Evolutionary conservation across 2,113 vertebrate species (phyloP).

Genomic region (Elanus axillaris): DNA sequence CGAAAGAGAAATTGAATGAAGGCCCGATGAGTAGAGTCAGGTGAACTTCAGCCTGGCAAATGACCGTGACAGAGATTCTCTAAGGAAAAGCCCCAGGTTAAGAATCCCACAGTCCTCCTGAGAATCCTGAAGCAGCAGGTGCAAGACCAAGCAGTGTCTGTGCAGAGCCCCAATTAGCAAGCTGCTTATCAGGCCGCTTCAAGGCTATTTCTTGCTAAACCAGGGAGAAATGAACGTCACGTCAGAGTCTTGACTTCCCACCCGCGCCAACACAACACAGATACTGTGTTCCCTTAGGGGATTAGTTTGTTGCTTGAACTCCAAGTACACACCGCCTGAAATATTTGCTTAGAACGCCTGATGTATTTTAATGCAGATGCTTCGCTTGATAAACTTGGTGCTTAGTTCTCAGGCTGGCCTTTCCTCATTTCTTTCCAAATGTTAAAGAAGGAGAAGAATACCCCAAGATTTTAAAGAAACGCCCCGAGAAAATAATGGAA

Average conservation of each 20-base stretch:
- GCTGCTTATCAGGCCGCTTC: neutral
- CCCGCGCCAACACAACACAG: neutral
- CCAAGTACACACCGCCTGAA: neutral
- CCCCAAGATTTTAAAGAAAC: neutral
- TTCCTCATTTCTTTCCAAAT: neutral
- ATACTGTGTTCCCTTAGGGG: neutral
- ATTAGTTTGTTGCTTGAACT: constrained; percentile 1
- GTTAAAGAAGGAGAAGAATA: neutral
- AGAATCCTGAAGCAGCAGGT: constrained; percentile 25
- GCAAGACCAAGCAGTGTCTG: neutral
- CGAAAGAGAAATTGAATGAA: neutral
- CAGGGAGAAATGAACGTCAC: neutral
- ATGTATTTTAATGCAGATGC: neutral
- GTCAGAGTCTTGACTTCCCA: neutral
- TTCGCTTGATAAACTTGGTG: neutral
- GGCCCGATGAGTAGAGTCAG: neutral
- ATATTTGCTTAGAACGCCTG: neutral
- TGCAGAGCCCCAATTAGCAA: neutral
- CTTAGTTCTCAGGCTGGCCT: neutral
- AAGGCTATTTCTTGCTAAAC: neutral
- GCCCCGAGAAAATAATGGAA: accelerated
- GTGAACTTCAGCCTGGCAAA: neutral
- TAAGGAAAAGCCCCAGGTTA: neutral
- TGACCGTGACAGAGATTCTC: neutral
- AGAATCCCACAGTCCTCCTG: neutral